A percentile compares a stretch with the other conserved stretches of the same genome.
These are phyloP conservation scores for Zophobas morio DNA, from an alignment of 1,140 invertebrate species.

Conservation along the genomic window DNA sequence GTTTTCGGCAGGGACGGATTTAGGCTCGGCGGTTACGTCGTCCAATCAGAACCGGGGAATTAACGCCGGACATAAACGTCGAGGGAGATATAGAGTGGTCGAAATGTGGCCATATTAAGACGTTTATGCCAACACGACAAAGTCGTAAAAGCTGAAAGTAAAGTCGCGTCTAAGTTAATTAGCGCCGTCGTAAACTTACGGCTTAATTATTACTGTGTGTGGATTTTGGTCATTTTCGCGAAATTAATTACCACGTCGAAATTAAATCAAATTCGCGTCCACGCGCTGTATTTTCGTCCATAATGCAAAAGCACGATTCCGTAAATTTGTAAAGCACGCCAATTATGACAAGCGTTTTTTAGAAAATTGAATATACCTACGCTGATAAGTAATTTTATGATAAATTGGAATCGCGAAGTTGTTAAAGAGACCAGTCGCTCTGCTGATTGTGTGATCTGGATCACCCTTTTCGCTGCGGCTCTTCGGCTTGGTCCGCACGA, in stretches of 20 bases:
- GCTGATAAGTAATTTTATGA: slow-evolving; percentile 48
- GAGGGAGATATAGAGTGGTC: slow-evolving; percentile 5
- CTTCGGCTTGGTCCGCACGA: slow-evolving; percentile 30
- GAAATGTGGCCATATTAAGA: slow-evolving; percentile 21
- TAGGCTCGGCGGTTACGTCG: not conserved
- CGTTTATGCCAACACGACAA: slow-evolving; percentile 22
- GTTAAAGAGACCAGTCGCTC: slow-evolving; percentile 44
- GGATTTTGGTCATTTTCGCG: too few species aligned
- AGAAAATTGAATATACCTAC: slow-evolving; percentile 49
- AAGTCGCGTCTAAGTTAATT: slow-evolving; percentile 42
- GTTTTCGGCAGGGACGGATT: slow-evolving; percentile 8
- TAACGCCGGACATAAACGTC: slow-evolving; percentile 12
- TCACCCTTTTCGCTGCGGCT: slow-evolving; percentile 13
- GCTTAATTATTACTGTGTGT: too few species aligned
- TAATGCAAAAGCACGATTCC: slow-evolving; percentile 39
- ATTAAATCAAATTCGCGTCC: not conserved
- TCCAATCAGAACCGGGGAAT: not conserved
- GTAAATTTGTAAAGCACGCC: slow-evolving; percentile 47
- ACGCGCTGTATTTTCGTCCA: slow-evolving; percentile 15
- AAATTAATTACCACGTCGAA: too few species aligned
- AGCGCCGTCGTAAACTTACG: not conserved
- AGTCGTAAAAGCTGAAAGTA: slow-evolving; percentile 17
- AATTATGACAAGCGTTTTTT: slow-evolving; percentile 48
- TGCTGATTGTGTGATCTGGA: slow-evolving; percentile 10
- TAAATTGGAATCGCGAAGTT: slow-evolving; percentile 49